Evolutionary conservation across 2,113 vertebrate genomes (phyloP).

Genomic region (Macquaria ambigua): DNA sequence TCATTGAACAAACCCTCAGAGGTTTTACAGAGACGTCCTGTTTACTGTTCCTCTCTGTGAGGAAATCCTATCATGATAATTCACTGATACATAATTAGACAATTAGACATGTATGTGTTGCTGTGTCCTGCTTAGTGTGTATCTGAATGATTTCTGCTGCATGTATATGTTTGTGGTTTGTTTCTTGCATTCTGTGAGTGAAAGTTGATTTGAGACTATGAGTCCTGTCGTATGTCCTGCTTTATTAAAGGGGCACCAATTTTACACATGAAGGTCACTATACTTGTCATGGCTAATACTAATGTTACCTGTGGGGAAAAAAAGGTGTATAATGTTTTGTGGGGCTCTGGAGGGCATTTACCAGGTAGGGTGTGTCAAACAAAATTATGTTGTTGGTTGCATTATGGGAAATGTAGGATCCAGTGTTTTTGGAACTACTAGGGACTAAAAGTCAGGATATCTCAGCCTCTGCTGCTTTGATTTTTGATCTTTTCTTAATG

Average conservation of each 20-base stretch:
- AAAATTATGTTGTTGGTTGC: neutral
- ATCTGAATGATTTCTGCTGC: neutral
- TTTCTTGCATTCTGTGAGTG: neutral
- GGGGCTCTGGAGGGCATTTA: neutral
- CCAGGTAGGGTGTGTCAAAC: neutral
- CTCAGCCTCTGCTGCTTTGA: neutral
- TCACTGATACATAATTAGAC: slow-evolving; percentile 24
- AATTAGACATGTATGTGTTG: neutral
- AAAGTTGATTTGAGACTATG: neutral
- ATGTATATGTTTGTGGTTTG: neutral
- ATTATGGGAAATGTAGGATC: neutral
- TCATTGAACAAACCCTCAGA: slow-evolving; percentile 21
- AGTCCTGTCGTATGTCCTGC: neutral
- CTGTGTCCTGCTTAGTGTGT: neutral
- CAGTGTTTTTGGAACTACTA: neutral
- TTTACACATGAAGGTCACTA: neutral
- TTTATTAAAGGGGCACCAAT: neutral
- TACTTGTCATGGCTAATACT: neutral
- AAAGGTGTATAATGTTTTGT: neutral
- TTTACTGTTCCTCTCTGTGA: slow-evolving; percentile 23
- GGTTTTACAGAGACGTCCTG: slow-evolving; percentile 27
- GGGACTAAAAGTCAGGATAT: neutral
- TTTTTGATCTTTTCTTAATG: neutral
- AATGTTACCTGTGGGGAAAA: too few species aligned
- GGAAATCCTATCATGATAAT: slow-evolving; percentile 26